Evolutionary conservation across 2,113 vertebrate genomes (phyloP).

Genomic region (Xerus inauris): DNA sequence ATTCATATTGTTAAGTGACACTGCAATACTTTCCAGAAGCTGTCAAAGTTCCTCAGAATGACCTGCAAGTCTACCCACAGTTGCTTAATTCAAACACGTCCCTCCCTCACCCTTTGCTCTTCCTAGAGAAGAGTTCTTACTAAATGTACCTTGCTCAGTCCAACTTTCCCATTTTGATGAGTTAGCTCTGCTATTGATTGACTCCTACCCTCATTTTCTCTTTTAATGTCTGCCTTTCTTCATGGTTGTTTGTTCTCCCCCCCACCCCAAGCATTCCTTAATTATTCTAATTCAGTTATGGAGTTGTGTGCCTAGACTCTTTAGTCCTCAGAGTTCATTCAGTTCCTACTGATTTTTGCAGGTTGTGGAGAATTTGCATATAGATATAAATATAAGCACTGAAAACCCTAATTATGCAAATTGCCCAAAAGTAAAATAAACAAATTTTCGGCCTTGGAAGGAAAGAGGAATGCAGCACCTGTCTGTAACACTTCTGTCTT

Average conservation of each 20-base stretch:
- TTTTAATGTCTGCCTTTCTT: neutral
- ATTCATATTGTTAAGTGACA: neutral
- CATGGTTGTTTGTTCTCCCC: neutral
- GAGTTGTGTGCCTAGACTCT: neutral
- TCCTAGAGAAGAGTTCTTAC: neutral
- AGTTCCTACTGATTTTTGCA: neutral
- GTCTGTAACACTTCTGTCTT: neutral
- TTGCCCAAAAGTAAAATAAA: neutral
- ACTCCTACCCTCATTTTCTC: neutral
- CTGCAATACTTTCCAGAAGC: neutral
- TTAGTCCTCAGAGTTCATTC: neutral
- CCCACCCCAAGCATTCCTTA: neutral
- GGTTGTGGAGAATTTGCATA: neutral
- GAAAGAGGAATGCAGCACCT: neutral
- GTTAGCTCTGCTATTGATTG: neutral
- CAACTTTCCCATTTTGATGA: neutral
- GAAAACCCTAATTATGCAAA: neutral
- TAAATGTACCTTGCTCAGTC: neutral
- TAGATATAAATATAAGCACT: neutral
- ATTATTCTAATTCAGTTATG: neutral
- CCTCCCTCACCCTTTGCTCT: neutral
- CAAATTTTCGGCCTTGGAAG: neutral
- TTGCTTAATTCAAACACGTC: neutral
- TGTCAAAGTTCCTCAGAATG: neutral
- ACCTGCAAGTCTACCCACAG: neutral